Base-by-base conservation (phyloP, 64 coral and sea anemone genomes). In the Anthopleura sola region DNA sequence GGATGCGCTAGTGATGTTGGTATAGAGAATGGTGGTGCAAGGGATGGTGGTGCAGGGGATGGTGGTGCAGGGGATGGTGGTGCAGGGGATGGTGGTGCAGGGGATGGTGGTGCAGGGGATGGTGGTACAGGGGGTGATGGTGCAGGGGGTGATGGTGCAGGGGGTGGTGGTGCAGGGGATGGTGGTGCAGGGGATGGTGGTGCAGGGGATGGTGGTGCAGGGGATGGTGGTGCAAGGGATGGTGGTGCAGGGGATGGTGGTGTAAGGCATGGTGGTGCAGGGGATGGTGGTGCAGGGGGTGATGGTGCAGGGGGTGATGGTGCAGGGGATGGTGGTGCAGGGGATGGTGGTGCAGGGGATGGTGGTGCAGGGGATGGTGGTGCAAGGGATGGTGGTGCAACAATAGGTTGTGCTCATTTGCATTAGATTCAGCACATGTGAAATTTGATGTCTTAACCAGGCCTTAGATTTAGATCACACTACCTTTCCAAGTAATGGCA, bases 401-500 rank as follows among this genome's bases (percentile, higher is more conserved):
- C n/a, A n/a, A n/a, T n/a, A n/a, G n/a, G n/a, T n/a, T n/a, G n/a
- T n/a, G n/a, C n/a, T n/a, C n/a, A n/a, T n/a, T n/a, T n/a, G n/a
- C n/a, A n/a, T n/a, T n/a, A n/a, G n/a, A n/a, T n/a, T n/a, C n/a
- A n/a, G n/a, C n/a, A 46, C 2, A 40, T 78, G 36, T 37, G 21
- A 78, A 37, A n/a, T n/a, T n/a, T n/a, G n/a, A n/a, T n/a, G n/a
- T n/a, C n/a, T n/a, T n/a, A n/a, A n/a, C n/a, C n/a, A n/a, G n/a
- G n/a, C n/a, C n/a, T n/a, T n/a, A n/a, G 3, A 44, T 23, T 6
- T 2, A 79, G 37, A 44, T 10, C 21, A 79, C 21, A 17, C 16
- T 92, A 99, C 97, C 97, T 99, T 88, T 64, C 97, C 97, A 39
- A 94, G 77, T 64, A 95, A 75, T 76, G 85, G 90, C 6, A 99